These are phyloP conservation scores for Alfaro cultratus DNA, from an alignment of 2,797 vertebrate genomes.

Conservation along the genomic window DNA sequence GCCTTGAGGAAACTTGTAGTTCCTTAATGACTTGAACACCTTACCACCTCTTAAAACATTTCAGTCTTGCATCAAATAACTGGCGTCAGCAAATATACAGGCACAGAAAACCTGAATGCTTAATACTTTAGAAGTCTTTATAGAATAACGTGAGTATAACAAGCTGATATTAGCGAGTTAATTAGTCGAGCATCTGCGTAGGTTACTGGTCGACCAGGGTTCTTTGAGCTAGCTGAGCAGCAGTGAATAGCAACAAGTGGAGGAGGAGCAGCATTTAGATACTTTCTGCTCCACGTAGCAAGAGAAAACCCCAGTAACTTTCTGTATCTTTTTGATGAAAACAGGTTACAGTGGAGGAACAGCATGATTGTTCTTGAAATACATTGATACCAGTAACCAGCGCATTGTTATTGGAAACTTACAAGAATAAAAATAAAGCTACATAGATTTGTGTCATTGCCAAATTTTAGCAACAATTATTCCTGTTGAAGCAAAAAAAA, in stretches of 20 bases:
- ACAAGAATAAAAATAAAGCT: not conserved
- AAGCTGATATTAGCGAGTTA: not conserved
- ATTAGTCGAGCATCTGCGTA: not conserved
- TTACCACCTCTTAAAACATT: not conserved
- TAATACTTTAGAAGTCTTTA: not conserved
- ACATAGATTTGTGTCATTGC: slow-evolving; percentile 1
- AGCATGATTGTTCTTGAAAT: not conserved
- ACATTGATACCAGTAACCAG: not conserved
- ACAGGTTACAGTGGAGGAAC: not conserved
- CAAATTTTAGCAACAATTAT: slow-evolving; percentile 4
- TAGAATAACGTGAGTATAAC: not conserved
- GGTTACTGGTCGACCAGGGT: not conserved
- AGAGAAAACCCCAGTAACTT: not conserved
- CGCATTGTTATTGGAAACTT: not conserved
- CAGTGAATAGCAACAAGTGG: not conserved
- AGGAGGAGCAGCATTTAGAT: not conserved
- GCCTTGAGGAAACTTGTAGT: not conserved
- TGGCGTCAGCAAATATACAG: not conserved
- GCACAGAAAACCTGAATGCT: not conserved
- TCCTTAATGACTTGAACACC: not conserved
- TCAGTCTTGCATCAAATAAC: not conserved
- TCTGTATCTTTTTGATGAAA: not conserved
- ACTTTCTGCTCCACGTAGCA: not conserved
- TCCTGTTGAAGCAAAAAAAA: slow-evolving; percentile 11
- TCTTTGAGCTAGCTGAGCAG: not conserved